Conservation (phyloP, 2,888 invertebrate species). For the Tetheella fluctuosa region DNA sequence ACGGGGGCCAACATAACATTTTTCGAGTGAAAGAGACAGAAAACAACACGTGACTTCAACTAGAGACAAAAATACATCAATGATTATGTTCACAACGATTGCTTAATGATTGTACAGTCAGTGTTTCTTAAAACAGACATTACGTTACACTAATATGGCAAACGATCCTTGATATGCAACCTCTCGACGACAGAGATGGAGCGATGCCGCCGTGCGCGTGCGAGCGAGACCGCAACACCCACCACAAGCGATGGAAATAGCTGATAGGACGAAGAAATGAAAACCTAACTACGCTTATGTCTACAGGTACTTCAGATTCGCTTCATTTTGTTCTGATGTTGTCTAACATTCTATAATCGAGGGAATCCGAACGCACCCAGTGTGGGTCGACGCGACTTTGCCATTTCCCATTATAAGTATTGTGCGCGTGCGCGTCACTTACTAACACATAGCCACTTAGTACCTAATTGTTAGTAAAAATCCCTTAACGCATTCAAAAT, state of each 20-base stretch:
- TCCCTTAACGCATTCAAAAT: slow-evolving; percentile 83
- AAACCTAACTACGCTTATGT: slow-evolving; percentile 57
- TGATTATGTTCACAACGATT: slow-evolving; percentile 75
- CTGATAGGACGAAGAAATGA: slow-evolving; percentile 44
- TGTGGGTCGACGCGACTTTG: slow-evolving; percentile 44
- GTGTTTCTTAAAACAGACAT: slow-evolving; percentile 41
- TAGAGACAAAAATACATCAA: slow-evolving; percentile 60
- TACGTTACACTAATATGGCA: slow-evolving; percentile 79
- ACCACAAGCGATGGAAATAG: slow-evolving; percentile 25
- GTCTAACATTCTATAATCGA: neutral
- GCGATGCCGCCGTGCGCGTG: slow-evolving; percentile 42
- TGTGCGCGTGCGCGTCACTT: slow-evolving; percentile 32
- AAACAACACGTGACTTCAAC: slow-evolving; percentile 55
- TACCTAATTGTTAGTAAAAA: slow-evolving; percentile 82
- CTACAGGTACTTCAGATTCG: slow-evolving; percentile 15
- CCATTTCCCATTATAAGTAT: slow-evolving; percentile 49
- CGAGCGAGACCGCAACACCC: slow-evolving; percentile 48
- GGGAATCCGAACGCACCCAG: neutral
- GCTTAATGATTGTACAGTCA: slow-evolving; percentile 65
- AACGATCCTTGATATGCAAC: slow-evolving; percentile 77
- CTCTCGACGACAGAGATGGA: slow-evolving; percentile 37
- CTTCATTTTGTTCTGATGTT: neutral
- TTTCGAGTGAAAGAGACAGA: slow-evolving; percentile 40
- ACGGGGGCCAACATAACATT: slow-evolving; percentile 9
- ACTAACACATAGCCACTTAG: slow-evolving; percentile 73